Base-by-base conservation (phyloP, 1,140 invertebrate genomes). In the Temnothorax curvispinosus region DNA sequence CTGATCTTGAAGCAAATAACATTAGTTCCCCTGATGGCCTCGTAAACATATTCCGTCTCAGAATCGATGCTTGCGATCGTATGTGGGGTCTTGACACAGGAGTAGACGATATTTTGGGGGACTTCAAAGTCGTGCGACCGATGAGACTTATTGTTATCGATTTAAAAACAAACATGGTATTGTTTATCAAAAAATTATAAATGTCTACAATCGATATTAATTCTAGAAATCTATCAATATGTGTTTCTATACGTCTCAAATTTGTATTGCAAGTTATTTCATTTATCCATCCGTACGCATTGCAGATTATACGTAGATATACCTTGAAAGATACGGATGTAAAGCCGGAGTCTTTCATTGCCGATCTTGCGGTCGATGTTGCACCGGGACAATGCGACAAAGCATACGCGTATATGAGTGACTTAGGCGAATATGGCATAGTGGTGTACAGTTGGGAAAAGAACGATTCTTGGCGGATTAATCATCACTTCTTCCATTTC, bases 401-500 rank as follows among this genome's bases (percentile, higher is more conserved):
- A 75, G 96, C 97, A 0, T 97, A 96, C 88, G 97, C 97, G 0
- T 98, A 98, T 88, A 93, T 98, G 7, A 97, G 97, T 1, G 97
- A 98, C 93, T 93, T 98, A 3, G 96, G 96, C 6, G 97, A 95
- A 13, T 97, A 97, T 90, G 97, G 97, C 15, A 92, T 98, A 0
- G 96, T 98, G 0, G 97, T 98, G 1, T 98, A 98, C 92, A 97
- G 96, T 56, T 96, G 97, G 88, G 96, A 96, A 58, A 96, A 97
- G 18, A 96, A 98, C 88, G 96, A 97, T 80, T 97, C 97, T 0
- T 98, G 97, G 96, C 96, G 97, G 38, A 96, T 98, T 3, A 95
- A 96, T 82, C 97, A 98, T 91, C 97, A 98, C 92, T 98, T 96
- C 94, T 98, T 98, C 96, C 96, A 97, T 94, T 97, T 98, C 75